Evolutionary conservation across 2,888 invertebrate species (phyloP), one percentile per base, ranked within the genome.

Genomic region (Athetis lepigone): DNA sequence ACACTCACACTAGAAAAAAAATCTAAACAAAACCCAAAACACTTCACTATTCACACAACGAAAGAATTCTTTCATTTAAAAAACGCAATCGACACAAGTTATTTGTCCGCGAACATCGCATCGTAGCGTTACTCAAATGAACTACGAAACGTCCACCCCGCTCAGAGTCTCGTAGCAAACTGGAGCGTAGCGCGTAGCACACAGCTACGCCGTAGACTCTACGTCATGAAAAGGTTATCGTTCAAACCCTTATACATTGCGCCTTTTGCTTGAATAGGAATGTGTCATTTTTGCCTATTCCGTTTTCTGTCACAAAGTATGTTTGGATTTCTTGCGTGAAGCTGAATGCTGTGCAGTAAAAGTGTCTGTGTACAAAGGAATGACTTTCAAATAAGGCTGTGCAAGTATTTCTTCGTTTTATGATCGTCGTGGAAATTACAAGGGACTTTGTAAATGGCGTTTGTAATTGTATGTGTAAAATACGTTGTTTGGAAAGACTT

Each of bases 191-290:
- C 88, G 73, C 65, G 73, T 77, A 66, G 74, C 73, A 87, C 89
- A 85, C 88, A 85, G 82, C 85, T 84, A 85, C 88, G 74, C 52
- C 78, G 83, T 82, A 84, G 84, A 78, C 84, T 63, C 81, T 83
- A 80, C 86, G 83, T 84, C 84, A 87, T 89, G 92, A 92, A 93
- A 92, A 93, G 92, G 92, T 92, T 90, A 89, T 90, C 85, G 78
- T 82, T 88, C 86, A 89, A 90, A 85, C 91, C 86, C 86, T 92
- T 92, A 92, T 90, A 86, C 92, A 88, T 88, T 89, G 88, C 90
- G 90, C 91, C 89, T 92, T 91, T 91, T 90, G 88, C 88, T 83
- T 91, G 90, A 92, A 92, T 88, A 90, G 88, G 90, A 90, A 90
- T 92, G 91, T 89, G 88, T 90, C 90, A 91, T 89, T 88, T 89